phyloP scores from a whole-genome alignment of 1,140 invertebrate species.

The Cotesia glomerata region DNA sequence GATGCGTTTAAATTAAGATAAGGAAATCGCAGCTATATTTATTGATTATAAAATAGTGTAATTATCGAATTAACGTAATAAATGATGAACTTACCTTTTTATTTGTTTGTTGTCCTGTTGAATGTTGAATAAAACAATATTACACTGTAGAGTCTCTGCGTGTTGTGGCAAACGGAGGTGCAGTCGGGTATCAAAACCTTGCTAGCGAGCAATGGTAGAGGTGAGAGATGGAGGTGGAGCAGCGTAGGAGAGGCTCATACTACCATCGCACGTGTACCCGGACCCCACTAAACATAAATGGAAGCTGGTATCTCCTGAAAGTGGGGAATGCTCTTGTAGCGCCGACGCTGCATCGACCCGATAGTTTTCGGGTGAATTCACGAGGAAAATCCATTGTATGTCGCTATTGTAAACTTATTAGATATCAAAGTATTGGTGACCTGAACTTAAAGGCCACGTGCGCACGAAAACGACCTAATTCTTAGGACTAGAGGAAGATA shows the following conservation, averaged over 20 bases:
- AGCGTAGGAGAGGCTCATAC: constrained; percentile 1
- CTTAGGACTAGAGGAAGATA: neutral
- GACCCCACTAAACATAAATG: neutral
- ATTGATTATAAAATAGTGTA: too few relatives aligned
- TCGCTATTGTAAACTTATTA: neutral
- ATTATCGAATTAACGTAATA: too few relatives aligned
- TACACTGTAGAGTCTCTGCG: constrained; percentile 43
- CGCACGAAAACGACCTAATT: constrained; percentile 7
- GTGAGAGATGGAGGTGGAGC: constrained; percentile 14
- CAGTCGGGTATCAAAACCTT: constrained; percentile 36
- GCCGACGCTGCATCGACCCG: constrained; percentile 54
- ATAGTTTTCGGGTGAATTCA: constrained; percentile 8
- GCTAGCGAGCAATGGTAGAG: neutral
- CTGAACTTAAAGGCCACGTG: neutral
- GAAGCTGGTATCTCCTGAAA: neutral
- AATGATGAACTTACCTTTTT: constrained; percentile 25
- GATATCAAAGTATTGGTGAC: neutral
- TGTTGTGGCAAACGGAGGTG: constrained; percentile 41
- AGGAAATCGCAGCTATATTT: too few relatives aligned
- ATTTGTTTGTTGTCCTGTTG: neutral
- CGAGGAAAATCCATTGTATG: neutral
- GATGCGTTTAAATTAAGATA: too few relatives aligned
- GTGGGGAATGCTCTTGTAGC: constrained; percentile 34
- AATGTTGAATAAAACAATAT: neutral
- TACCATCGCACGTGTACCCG: neutral